phyloP scores from a whole-genome alignment of 2,888 invertebrate genomes.

The Volucella inanis region DNA sequence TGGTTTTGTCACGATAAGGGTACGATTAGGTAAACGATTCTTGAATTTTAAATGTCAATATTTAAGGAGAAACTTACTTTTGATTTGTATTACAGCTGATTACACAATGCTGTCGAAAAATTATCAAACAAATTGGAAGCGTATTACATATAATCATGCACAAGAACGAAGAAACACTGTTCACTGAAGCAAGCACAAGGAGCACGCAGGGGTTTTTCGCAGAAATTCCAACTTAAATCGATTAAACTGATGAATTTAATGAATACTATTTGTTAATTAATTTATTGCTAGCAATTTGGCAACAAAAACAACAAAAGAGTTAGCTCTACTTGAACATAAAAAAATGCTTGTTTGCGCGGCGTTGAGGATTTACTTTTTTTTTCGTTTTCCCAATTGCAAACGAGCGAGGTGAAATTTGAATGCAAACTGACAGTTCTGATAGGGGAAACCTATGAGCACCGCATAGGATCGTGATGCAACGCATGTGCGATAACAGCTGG shows the following conservation, averaged over 20 bases:
- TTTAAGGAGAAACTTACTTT: slow-evolving; percentile 49
- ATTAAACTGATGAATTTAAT: slow-evolving; percentile 7
- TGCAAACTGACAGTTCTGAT: slow-evolving; percentile 54
- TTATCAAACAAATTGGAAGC: slow-evolving; percentile 42
- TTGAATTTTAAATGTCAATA: not conserved
- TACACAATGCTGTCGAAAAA: slow-evolving; percentile 60
- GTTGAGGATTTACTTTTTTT: slow-evolving; percentile 24
- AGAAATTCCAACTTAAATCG: slow-evolving; percentile 3
- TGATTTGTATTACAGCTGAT: slow-evolving; percentile 24
- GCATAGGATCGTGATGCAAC: slow-evolving; percentile 23
- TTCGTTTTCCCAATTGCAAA: slow-evolving; percentile 7
- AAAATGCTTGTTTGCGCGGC: slow-evolving; percentile 37
- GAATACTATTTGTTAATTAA: not conserved
- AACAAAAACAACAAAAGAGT: slow-evolving; percentile 43
- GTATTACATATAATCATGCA: slow-evolving; percentile 4
- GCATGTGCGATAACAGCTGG: slow-evolving; percentile 53
- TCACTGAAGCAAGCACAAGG: slow-evolving; percentile 1
- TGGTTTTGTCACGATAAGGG: slow-evolving; percentile 18
- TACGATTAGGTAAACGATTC: not conserved
- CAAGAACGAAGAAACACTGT: not conserved
- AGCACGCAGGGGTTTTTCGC: not conserved
- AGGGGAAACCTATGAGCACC: slow-evolving; percentile 17
- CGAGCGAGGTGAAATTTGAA: slow-evolving; percentile 57
- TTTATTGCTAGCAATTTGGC: slow-evolving; percentile 12
- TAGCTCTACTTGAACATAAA: slow-evolving; percentile 32